A percentile compares a stretch with the other conserved stretches of the same genome.
Conservation (phyloP, 23 tunicate species). For the Halocynthia aurantium region DNA sequence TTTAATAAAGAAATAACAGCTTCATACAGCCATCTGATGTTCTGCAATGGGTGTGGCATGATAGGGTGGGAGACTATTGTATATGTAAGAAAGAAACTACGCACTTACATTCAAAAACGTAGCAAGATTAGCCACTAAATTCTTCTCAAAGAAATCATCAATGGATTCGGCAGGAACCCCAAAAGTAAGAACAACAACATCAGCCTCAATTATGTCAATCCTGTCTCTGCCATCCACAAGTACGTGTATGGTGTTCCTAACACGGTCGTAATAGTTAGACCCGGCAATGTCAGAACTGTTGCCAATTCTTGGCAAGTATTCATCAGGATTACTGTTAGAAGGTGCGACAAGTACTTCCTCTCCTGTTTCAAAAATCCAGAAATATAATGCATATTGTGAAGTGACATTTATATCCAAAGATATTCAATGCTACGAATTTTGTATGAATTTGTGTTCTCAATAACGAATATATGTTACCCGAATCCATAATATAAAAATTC, state of each 20-base stretch:
- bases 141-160: slow-evolving; percentile 50
- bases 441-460: too few species aligned
- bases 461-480: too few species aligned
- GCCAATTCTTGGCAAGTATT: background rate
- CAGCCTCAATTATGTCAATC: slow-evolving; percentile 18
- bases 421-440: too few species aligned
- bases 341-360: background rate
- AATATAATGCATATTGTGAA: background rate
- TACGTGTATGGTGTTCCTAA: slow-evolving; percentile 2
- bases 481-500: too few species aligned
- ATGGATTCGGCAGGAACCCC: slow-evolving; percentile 34
- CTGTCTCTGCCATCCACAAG: background rate
- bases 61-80: too few species aligned
- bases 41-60: too few species aligned
- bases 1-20: too few species aligned
- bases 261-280: slow-evolving; percentile 20
- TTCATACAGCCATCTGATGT: too few species aligned
- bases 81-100: background rate
- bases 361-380: background rate
- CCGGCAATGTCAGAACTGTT: background rate
- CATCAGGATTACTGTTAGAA: background rate
- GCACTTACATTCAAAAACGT: slow-evolving; percentile 28
- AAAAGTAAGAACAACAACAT: slow-evolving; percentile 31
- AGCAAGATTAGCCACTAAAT: slow-evolving; percentile 41
- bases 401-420: background rate